Percentiles rank a stretch among this genome's conserved stretches.
Conservation (phyloP, 1,140 invertebrate species). For the Cepaea nemoralis region DNA sequence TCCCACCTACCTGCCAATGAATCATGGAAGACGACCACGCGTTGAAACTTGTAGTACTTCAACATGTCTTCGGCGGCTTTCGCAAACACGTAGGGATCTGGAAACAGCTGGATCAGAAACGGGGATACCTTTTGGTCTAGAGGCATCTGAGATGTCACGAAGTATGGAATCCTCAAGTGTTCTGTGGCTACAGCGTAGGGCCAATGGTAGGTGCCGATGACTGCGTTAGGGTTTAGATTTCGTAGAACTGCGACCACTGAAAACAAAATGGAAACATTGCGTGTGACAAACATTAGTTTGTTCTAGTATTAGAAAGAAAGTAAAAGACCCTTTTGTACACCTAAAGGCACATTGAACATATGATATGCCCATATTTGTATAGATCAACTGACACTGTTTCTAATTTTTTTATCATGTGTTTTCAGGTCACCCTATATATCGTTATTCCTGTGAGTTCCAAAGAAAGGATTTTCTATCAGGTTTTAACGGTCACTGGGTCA, state of each 20-base stretch:
- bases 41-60: slow-evolving; percentile 50
- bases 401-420: too few relatives aligned
- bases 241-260: slow-evolving; percentile 32
- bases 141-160: slow-evolving; percentile 56
- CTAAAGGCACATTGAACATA: too few relatives aligned
- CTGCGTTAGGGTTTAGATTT: slow-evolving; percentile 40
- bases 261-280: slow-evolving; percentile 1
- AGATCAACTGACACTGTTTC: too few relatives aligned
- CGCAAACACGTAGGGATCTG: slow-evolving; percentile 46
- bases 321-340: too few relatives aligned
- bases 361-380: too few relatives aligned
- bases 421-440: too few relatives aligned
- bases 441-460: too few relatives aligned
- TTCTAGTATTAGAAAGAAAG: neutral
- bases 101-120: slow-evolving; percentile 56
- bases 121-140: slow-evolving; percentile 32
- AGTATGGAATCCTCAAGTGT: slow-evolving; percentile 52
- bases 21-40: slow-evolving; percentile 56
- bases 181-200: slow-evolving; percentile 50
- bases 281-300: neutral
- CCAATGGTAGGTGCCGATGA: slow-evolving; percentile 56
- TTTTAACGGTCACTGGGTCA: too few relatives aligned
- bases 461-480: too few relatives aligned
- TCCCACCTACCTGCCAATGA: slow-evolving; percentile 43
- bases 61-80: slow-evolving; percentile 53